These are phyloP conservation scores for Zaprionus tsacasi DNA, from an alignment of 1,140 invertebrate genomes.

Conservation along the genomic window DNA sequence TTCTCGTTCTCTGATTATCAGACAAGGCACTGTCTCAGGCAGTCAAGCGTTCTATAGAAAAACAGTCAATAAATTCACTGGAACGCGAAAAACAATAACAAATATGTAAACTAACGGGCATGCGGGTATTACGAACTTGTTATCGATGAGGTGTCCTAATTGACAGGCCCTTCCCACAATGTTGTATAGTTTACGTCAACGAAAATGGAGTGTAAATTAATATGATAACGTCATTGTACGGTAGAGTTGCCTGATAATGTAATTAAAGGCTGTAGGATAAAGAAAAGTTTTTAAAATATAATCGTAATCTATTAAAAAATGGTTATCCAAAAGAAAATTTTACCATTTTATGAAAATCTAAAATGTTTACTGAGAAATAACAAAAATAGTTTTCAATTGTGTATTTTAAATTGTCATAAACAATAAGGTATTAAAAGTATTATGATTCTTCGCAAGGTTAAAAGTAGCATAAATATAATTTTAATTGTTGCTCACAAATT, in stretches of 20 bases:
- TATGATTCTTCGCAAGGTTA: too few relatives aligned
- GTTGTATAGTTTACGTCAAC: conserved; percentile 5
- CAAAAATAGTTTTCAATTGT: too few relatives aligned
- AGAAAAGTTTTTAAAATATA: too few relatives aligned
- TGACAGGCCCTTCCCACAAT: conserved; percentile 37
- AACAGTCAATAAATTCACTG: conserved; percentile 27
- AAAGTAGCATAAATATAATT: background rate
- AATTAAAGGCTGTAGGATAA: too few relatives aligned
- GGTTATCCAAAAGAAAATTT: too few relatives aligned
- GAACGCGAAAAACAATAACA: conserved; percentile 40
- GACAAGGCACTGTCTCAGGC: conserved; percentile 24
- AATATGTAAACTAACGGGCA: background rate
- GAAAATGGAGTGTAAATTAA: background rate
- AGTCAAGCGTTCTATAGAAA: conserved; percentile 9
- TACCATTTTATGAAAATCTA: too few relatives aligned
- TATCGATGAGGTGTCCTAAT: conserved; percentile 2
- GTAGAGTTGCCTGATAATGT: too few relatives aligned
- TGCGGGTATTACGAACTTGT: background rate
- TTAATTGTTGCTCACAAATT: background rate
- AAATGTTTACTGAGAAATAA: too few relatives aligned
- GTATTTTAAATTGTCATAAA: too few relatives aligned
- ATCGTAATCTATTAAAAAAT: too few relatives aligned
- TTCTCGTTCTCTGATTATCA: conserved; percentile 35
- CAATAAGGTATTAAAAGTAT: too few relatives aligned
- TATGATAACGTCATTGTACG: background rate